Evolutionary conservation across 2,888 invertebrate genomes (phyloP).

Genomic region (Drosophila algonquin): DNA sequence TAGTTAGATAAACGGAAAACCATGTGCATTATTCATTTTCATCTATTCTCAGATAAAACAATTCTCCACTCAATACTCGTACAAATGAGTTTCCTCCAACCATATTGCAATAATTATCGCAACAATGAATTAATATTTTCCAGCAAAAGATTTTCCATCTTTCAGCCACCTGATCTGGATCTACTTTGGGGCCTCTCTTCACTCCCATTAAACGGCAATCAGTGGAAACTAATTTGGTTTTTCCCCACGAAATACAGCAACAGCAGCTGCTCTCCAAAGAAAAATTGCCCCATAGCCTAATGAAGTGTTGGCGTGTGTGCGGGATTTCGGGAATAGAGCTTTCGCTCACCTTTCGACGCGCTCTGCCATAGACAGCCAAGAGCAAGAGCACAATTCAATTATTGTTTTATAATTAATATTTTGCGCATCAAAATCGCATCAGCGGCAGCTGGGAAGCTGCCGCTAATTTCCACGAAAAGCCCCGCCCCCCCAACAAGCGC

Average conservation of each 20-base stretch:
- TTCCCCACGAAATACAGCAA: constrained; percentile 22
- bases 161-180: constrained; percentile 24
- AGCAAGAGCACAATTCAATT: constrained; percentile 71
- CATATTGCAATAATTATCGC: constrained; percentile 4
- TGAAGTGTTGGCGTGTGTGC: constrained; percentile 70
- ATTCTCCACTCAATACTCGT: background rate
- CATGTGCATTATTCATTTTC: background rate
- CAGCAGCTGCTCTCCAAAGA: constrained; percentile 22
- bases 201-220: constrained; percentile 64
- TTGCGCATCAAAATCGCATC: constrained; percentile 79
- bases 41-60: background rate
- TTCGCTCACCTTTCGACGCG: constrained; percentile 58
- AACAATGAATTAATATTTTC: constrained; percentile 11
- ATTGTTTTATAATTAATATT: constrained; percentile 80
- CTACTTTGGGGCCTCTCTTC: constrained; percentile 24
- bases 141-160: background rate
- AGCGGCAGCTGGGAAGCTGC: constrained; percentile 66
- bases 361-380: constrained; percentile 44
- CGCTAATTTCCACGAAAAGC: constrained; percentile 41
- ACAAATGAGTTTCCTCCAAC: background rate
- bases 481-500: constrained; percentile 20
- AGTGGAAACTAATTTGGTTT: constrained; percentile 43
- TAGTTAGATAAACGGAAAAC: background rate
- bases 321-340: constrained; percentile 1
- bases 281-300: constrained; percentile 45